Evolutionary conservation across 1,140 invertebrate species (phyloP), one percentile per base, ranked within the genome.

Genomic region (Steinernema khuongi): DNA sequence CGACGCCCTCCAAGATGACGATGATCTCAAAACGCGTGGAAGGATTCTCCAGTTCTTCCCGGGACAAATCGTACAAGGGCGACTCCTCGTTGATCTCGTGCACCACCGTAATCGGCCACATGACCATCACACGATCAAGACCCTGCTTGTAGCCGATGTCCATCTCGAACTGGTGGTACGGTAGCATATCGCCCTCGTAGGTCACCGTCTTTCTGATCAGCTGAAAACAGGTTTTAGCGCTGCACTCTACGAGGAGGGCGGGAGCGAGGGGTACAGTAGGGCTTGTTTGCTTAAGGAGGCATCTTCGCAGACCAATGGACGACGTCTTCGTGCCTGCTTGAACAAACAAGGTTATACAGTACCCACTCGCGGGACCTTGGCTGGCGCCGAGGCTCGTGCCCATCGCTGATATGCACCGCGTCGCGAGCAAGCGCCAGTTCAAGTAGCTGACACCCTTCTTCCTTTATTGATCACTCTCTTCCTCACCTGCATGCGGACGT

Each of bases 401-500:
- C n/a, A n/a, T n/a, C n/a, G n/a, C n/a, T n/a, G n/a, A n/a, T n/a
- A n/a, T n/a, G n/a, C n/a, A n/a, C n/a, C n/a, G n/a, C n/a, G n/a
- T n/a, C n/a, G n/a, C n/a, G n/a, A n/a, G n/a, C n/a, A n/a, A n/a
- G n/a, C n/a, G n/a, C n/a, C n/a, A n/a, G n/a, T n/a, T n/a, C n/a
- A n/a, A n/a, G n/a, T n/a, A n/a, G n/a, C n/a, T n/a, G n/a, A n/a
- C n/a, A n/a, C n/a, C n/a, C n/a, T n/a, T n/a, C n/a, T n/a, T n/a
- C n/a, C n/a, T n/a, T n/a, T n/a, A n/a, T n/a, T n/a, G n/a, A n/a
- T n/a, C n/a, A n/a, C n/a, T n/a, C n/a, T n/a, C 93, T 87, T 95
- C 93, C 98, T 94, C 41, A 98, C 86, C 83, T 96, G 92, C 0
- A 94, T 94, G 50, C 93, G 86, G 1, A 98, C 91, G 74, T 90